Evolutionary conservation across 1,140 invertebrate genomes (phyloP).

Genomic region (Idris sp.): DNA sequence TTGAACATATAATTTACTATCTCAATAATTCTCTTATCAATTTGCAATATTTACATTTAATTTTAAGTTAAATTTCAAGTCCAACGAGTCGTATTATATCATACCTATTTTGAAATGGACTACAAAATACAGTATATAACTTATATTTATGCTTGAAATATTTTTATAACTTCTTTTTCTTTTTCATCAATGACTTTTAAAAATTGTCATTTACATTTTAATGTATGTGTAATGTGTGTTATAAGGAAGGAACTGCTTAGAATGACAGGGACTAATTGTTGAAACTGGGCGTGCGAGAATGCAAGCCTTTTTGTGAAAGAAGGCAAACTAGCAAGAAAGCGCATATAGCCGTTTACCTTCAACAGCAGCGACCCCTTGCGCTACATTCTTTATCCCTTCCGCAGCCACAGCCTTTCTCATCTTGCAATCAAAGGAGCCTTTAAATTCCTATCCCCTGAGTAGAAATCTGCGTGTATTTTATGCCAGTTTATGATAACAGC

Average conservation of each 20-base stretch:
- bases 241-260: conserved; percentile 46
- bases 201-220: too few species aligned
- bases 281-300: conserved; percentile 70
- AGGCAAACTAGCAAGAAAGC: conserved; percentile 59
- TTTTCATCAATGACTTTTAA: too few species aligned
- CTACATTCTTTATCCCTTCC: conserved; percentile 71
- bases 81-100: too few species aligned
- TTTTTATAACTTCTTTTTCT: too few species aligned
- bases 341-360: conserved; percentile 74
- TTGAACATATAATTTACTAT: background rate
- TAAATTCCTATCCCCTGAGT: conserved; percentile 59
- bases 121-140: too few species aligned
- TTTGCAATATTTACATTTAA: too few species aligned
- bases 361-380: conserved; percentile 76
- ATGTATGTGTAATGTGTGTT: too few species aligned
- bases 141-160: too few species aligned
- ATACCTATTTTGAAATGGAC: too few species aligned
- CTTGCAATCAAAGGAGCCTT: conserved; percentile 57
- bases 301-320: conserved; percentile 64
- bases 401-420: conserved; percentile 59
- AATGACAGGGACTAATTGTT: conserved; percentile 53
- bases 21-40: too few species aligned
- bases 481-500: conserved; percentile 41
- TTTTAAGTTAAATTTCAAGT: too few species aligned
- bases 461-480: conserved; percentile 54